Evolutionary conservation across 2,888 invertebrate species (phyloP), one percentile per base, ranked within the genome.

Genomic region (Aplocera efformata): DNA sequence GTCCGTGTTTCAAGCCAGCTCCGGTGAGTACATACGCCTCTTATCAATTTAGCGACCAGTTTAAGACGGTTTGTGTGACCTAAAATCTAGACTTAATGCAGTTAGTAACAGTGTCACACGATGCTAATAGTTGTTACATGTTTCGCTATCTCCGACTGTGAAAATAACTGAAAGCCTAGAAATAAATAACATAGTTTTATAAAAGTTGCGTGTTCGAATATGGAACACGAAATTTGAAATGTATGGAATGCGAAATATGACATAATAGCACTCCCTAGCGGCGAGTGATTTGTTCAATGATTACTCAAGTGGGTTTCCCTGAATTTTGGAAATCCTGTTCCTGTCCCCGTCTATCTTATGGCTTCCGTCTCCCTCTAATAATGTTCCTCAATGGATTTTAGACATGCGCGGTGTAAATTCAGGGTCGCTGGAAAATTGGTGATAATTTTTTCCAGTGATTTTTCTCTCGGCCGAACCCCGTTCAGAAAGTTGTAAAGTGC

Each of bases 361-460:
- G 54, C 41, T 28, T 57, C 52, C 50, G 53, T 79, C 75, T 57
- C 68, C 38, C 43, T 79, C 68, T 54, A 21, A 40, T 56, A 52
- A 53, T 67, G 60, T 80, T 79, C 72, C 76, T 81, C 69, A 84
- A 85, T 83, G 79, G 71, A 64, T 58, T 56, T 65, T 63, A 74
- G 60, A 66, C 83, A 82, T 84, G 85, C 85, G 85, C 84, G 36
- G 42, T 72, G 41, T 37, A 50, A 33, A 42, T 50, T 50, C 50
- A 53, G 48, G 50, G 50, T 50, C 50, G 48, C 32, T 30, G 21
- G 47, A 50, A 48, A 50, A 50, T 53, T 50, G 42, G 44, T 45
- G 50, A 53, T 53, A 53, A 53, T 48, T 53, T 47, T 17, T 48
- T 34, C 42, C 32, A 30, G 44, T 42, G 48, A 53, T 50, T 50